Conservation (phyloP, 2,113 vertebrate genomes). For the Lynx canadensis region DNA sequence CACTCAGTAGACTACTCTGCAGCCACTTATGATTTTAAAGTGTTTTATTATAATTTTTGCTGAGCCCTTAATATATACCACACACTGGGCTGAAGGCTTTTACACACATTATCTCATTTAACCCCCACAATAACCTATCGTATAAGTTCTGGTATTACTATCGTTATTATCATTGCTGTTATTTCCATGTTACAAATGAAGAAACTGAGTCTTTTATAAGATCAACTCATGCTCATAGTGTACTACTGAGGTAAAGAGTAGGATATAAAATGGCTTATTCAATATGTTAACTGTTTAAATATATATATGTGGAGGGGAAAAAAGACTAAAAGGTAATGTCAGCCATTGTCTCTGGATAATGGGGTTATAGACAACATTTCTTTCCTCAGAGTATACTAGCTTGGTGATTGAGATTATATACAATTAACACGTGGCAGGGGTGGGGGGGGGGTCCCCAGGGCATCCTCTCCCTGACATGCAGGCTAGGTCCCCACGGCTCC, state of each 20-base stretch:
- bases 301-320: neutral
- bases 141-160: neutral
- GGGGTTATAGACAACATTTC: neutral
- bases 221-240: neutral
- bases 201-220: neutral
- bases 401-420: neutral
- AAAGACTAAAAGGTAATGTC: neutral
- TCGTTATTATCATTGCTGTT: neutral
- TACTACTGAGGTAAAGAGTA: neutral
- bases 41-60: slow-evolving; percentile 38
- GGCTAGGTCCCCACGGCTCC: too few relatives aligned
- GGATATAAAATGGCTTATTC: neutral
- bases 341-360: neutral
- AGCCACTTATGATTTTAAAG: slow-evolving; percentile 24
- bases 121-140: neutral
- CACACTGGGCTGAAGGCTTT: slow-evolving; percentile 31
- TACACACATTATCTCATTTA: slow-evolving; percentile 4
- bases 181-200: slow-evolving; percentile 52
- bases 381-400: neutral
- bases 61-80: neutral
- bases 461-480: too few relatives aligned
- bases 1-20: neutral
- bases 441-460: too few relatives aligned
- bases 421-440: neutral
- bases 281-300: neutral